A percentile compares a stretch with the other conserved stretches of the same genome.
Conservation (phyloP, 37 sponge, comb jelly and placozoan species). For the Spongilla lacustris region DNA sequence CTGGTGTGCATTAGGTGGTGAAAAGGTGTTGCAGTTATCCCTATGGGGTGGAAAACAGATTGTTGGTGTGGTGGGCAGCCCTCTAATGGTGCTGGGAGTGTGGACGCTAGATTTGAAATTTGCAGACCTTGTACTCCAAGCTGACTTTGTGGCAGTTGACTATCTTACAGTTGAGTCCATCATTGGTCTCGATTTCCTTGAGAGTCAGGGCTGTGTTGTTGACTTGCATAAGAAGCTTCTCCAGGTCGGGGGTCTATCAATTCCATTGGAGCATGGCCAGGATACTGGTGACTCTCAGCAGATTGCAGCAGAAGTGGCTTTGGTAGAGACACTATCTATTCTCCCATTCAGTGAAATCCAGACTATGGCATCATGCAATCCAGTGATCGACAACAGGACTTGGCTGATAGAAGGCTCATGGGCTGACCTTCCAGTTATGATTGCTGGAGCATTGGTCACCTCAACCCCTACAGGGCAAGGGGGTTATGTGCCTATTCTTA, state of each 20-base stretch:
- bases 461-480: background rate
- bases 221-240: too few relatives aligned
- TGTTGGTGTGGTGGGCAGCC: background rate
- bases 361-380: background rate
- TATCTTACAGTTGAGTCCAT: background rate
- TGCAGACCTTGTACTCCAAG: background rate
- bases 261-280: background rate
- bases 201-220: background rate
- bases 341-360: background rate
- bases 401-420: background rate
- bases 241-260: background rate
- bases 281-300: background rate
- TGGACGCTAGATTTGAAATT: background rate
- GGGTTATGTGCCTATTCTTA: background rate
- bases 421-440: background rate
- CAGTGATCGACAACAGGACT: background rate
- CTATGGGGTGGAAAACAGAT: background rate
- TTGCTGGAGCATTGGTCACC: background rate
- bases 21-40: background rate
- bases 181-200: background rate
- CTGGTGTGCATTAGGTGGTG: background rate
- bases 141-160: background rate
- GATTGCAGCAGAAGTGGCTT: background rate
- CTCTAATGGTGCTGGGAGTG: background rate
- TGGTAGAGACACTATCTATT: background rate